Percentiles rank a stretch among this genome's conserved stretches.
Evolutionary conservation across 2,888 invertebrate species (phyloP).

Genomic region (Limnephilus auricula): DNA sequence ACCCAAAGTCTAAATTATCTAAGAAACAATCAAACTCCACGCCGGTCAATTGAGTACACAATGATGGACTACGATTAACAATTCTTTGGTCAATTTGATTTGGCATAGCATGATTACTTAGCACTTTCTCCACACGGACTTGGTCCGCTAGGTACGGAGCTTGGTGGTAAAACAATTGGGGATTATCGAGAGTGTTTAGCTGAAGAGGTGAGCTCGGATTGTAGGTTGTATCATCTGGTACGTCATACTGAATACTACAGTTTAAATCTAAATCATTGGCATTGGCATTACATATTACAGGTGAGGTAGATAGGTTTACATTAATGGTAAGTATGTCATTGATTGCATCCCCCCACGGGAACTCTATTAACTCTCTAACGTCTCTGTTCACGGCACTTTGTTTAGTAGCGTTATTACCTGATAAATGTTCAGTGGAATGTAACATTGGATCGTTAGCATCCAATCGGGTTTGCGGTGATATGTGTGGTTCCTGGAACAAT

Average conservation of each 20-base stretch:
- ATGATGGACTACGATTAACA: conserved; percentile 40
- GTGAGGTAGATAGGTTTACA: conserved; percentile 59
- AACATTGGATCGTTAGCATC: conserved; percentile 23
- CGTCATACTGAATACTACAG: conserved; percentile 36
- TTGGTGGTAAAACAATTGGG: neutral
- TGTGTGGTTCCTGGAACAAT: conserved; percentile 4
- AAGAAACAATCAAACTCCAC: conserved; percentile 27
- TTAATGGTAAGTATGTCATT: conserved; percentile 45
- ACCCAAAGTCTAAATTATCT: conserved; percentile 26
- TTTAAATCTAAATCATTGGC: conserved; percentile 46
- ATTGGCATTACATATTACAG: conserved; percentile 56
- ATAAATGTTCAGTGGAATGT: conserved; percentile 46
- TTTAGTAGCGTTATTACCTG: conserved; percentile 4
- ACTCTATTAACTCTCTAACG: neutral
- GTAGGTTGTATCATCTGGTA: conserved; percentile 26
- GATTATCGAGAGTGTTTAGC: neutral
- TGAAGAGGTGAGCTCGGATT: conserved; percentile 28
- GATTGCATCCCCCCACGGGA: conserved; percentile 12
- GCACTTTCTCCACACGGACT: conserved; percentile 6
- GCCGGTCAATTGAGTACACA: neutral
- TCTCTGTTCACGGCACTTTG: conserved; percentile 18
- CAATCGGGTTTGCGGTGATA: conserved; percentile 2
- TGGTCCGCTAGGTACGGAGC: neutral
- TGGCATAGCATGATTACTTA: conserved; percentile 49
- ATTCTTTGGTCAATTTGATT: conserved; percentile 53